Evolutionary conservation across 1,140 invertebrate species (phyloP).

Genomic region (Wiebesia pumilae): DNA sequence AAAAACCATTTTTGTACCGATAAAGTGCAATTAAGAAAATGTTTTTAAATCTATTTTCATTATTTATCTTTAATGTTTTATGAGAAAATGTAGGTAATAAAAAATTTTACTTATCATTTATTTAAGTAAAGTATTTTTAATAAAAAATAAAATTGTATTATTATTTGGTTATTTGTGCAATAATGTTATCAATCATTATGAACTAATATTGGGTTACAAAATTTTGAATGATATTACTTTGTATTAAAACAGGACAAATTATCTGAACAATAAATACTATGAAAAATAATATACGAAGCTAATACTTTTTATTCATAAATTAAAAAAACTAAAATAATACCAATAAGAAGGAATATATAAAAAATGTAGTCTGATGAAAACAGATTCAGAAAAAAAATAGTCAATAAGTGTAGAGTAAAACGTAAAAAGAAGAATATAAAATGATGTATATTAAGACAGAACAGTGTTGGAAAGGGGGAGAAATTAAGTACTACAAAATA

Average conservation of each 20-base stretch:
- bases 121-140: not conserved
- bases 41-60: not conserved
- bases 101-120: not conserved
- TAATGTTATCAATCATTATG: not conserved
- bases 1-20: not conserved
- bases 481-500: too few relatives aligned
- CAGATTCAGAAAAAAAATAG: too few relatives aligned
- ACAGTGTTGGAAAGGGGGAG: too few relatives aligned
- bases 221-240: not conserved
- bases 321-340: not conserved
- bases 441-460: too few relatives aligned
- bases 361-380: too few relatives aligned
- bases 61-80: not conserved
- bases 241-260: not conserved
- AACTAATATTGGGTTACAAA: not conserved
- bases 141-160: not conserved
- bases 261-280: not conserved
- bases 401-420: too few relatives aligned
- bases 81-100: not conserved
- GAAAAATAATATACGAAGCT: not conserved
- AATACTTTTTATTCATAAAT: not conserved
- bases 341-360: not conserved
- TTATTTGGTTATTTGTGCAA: not conserved
- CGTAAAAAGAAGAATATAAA: too few relatives aligned
- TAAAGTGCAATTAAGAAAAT: not conserved